Evolutionary conservation across 2,113 vertebrate genomes (phyloP).

Genomic region (Chloebia gouldiae): DNA sequence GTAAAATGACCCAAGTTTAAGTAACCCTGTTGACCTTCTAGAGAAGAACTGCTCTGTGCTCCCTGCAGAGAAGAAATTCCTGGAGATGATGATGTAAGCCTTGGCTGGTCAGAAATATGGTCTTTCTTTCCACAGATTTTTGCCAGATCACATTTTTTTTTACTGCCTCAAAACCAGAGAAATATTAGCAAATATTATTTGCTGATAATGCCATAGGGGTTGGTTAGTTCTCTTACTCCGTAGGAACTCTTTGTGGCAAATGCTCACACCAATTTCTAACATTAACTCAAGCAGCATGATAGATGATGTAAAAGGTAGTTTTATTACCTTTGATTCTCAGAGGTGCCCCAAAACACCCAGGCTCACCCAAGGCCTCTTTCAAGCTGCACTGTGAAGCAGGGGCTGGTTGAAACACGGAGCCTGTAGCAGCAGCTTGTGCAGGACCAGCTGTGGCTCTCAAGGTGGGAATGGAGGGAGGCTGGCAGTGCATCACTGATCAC

Average conservation of each 20-base stretch:
- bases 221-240: background rate
- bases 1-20: slow-evolving; percentile 14
- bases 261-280: background rate
- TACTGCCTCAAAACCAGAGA: background rate
- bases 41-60: background rate
- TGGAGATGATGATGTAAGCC: background rate
- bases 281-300: fast-evolving
- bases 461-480: background rate
- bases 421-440: background rate
- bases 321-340: background rate
- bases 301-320: background rate
- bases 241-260: background rate
- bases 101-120: background rate
- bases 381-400: background rate
- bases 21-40: background rate
- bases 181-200: background rate
- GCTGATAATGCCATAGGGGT: background rate
- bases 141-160: background rate
- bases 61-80: background rate
- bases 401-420: background rate
- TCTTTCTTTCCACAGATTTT: background rate
- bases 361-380: background rate
- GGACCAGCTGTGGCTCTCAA: background rate
- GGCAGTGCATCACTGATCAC: background rate
- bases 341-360: background rate